Base-by-base conservation (phyloP, 2,797 vertebrate genomes). In the Chromobotia macracanthus region DNA sequence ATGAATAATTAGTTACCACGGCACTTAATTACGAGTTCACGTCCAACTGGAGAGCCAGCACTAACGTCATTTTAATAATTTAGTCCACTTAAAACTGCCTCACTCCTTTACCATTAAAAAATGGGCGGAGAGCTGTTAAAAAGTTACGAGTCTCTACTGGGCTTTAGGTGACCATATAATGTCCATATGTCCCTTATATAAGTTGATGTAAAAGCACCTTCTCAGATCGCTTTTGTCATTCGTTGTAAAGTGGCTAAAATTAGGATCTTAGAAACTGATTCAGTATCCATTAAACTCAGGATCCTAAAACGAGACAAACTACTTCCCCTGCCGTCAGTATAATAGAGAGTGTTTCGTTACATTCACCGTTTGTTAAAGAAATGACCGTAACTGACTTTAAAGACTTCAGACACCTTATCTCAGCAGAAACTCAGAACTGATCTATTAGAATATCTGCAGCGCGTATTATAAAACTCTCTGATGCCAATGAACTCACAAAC, bases 1-100 rank as follows among this genome's bases (percentile, higher is more conserved):
- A 91, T 91, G 77, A 92, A 90, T 92, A 91, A 93, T 90, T 85
- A 89, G 86, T 56, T 69, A 82, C 58, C 70, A 71, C 74, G 72
- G 60, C 50, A 75, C 86, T 86, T 87, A 86, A 91, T 91, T 90
- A 91, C 88, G 83, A 88, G 75, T 84, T 88, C 75, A 68, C 56
- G 60, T 75, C 64, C 19, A 21, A 51, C 63, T 64, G 55, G 64
- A 85, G 80, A 80, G 73, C 70, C n/a, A 73, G 69, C 58, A 44
- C 76, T 79, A 83, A 74, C 65, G 66, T 83, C 64, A 50, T 80
- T 63, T 80, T 50, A 79, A 81, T 75, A 51, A 82, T 80, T 78
- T 50, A 15, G 77, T 83, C 77, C 23, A 16, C 41, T 81, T 80
- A 77, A 60, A 72, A 46, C 63, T 63, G 72, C 76, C 72, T 81